Base-by-base conservation (phyloP, 2,888 invertebrate genomes). In the Podabrus alpinus region DNA sequence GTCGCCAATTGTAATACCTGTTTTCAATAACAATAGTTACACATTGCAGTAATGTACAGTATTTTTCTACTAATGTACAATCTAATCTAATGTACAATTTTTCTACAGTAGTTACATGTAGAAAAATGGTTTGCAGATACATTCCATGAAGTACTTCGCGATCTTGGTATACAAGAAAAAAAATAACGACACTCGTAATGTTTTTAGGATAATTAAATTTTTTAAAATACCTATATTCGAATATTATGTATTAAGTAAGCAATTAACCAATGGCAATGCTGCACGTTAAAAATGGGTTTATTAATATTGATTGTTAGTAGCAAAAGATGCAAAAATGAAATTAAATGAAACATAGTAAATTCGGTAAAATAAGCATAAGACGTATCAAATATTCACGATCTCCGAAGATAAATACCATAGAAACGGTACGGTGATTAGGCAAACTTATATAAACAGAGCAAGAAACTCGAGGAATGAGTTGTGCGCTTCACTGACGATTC, bases 401-500 rank as follows among this genome's bases (percentile, higher is more conserved):
- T 64, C 19, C 79, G 77, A 82, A 82, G 82, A 84, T 83, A 83
- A 83, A 84, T 83, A 82, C 83, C 81, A 82, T 82, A 82, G 83
- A 82, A 83, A 82, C 81, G 83, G 80, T 77, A 79, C 81, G 82
- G 82, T 84, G 84, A 85, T 85, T 85, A 85, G 85, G 83, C 84
- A 83, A 85, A 85, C 82, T 84, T 85, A 82, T 82, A 83, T 80
- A 84, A 83, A 83, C 84, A 77, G 73, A 75, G 77, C 75, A 82
- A 83, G 81, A 83, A 85, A 83, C 78, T 80, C 80, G 85, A 76
- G 76, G 83, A 85, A 84, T 84, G 85, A 84, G 83, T 81, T 82
- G 82, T 81, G 83, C 86, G 87, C 86, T 85, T 85, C 85, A 86
- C 84, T 87, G 84, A 84, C 84, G 84, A 83, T 83, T 84, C 88